Evolutionary conservation across 2,113 vertebrate species (phyloP).

Genomic region (Pterocles burchelli): DNA sequence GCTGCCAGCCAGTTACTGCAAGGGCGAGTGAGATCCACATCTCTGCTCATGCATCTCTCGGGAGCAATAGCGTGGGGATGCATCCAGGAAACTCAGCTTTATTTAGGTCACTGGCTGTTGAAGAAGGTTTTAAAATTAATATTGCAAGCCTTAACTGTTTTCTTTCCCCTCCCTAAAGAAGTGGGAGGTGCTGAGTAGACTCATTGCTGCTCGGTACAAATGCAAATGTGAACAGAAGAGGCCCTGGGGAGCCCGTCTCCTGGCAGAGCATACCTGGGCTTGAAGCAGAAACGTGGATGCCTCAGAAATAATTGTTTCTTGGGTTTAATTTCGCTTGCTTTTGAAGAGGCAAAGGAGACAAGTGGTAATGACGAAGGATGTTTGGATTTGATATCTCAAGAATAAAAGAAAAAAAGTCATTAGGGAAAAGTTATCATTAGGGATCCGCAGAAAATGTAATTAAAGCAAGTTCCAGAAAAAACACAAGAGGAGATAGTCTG

Average conservation of each 20-base stretch:
- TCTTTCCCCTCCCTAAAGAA: neutral
- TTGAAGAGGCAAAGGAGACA: neutral
- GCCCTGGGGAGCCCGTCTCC: neutral
- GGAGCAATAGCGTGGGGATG: neutral
- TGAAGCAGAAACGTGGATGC: neutral
- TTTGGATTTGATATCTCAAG: neutral
- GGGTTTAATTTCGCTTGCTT: neutral
- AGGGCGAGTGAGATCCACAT: neutral
- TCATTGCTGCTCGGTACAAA: neutral
- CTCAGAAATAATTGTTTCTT: neutral
- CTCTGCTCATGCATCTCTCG: neutral
- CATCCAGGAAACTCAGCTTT: neutral
- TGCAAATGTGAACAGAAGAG: neutral
- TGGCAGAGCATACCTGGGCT: neutral
- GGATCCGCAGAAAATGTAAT: neutral
- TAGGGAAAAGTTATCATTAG: neutral
- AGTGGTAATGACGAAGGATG: neutral
- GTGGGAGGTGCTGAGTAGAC: neutral
- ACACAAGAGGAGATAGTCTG: neutral
- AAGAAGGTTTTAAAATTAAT: constrained; percentile 25
- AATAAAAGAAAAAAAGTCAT: neutral
- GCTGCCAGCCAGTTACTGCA: neutral
- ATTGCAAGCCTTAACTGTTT: neutral
- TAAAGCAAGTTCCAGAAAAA: neutral
- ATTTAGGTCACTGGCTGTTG: constrained; percentile 35